Conservation (phyloP, 1,140 invertebrate genomes). For the Drosophila sp. region DNA sequence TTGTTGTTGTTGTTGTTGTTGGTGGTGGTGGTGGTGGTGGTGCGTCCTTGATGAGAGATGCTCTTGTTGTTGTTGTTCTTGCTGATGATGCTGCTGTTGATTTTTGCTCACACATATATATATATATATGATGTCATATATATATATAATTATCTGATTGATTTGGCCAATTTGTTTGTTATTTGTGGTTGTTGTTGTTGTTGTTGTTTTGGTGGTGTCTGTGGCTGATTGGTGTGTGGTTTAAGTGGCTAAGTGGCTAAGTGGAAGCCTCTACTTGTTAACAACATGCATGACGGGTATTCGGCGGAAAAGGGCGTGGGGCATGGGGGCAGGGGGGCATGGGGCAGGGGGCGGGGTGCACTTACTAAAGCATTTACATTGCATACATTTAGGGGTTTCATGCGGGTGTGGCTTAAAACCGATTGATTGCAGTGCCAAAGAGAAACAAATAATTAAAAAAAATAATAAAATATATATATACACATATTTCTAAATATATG, state of each 20-base stretch:
- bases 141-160: conserved; percentile 7
- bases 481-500: neutral
- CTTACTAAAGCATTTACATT: neutral
- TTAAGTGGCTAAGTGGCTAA: neutral
- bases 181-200: conserved; percentile 7
- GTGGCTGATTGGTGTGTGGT: conserved; percentile 1
- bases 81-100: neutral
- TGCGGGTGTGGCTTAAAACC: conserved; percentile 1
- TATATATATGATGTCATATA: neutral
- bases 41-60: conserved; percentile 15
- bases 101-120: neutral
- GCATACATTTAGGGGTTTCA: conserved; percentile 4
- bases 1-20: conserved; percentile 11
- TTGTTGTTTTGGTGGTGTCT: neutral
- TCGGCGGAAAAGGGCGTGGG: neutral
- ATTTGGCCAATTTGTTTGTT: conserved; percentile 18
- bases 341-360: neutral
- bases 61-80: conserved; percentile 4
- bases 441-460: neutral
- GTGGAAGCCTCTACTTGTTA: conserved; percentile 1
- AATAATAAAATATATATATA: neutral
- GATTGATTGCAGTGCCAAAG: conserved; percentile 9
- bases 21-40: neutral
- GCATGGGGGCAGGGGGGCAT: neutral
- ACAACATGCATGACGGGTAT: neutral